phyloP scores from a whole-genome alignment of 1,140 invertebrate genomes.

The Papilio dardanus region DNA sequence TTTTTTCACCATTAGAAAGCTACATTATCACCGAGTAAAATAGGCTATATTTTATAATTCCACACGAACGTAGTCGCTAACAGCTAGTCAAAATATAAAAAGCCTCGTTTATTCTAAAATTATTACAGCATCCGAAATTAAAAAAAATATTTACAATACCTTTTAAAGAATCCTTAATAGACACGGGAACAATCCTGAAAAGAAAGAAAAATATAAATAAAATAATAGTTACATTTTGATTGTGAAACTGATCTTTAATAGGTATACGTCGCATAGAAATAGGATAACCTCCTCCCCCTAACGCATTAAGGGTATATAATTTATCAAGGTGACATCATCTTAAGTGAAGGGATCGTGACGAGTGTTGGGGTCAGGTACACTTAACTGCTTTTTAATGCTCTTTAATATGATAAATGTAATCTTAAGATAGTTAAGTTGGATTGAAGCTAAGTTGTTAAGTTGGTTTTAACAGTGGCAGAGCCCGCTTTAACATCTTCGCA shows the following conservation, averaged over 20 bases:
- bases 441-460: too few species aligned
- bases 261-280: slow-evolving; percentile 30
- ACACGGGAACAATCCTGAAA: background rate
- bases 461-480: too few species aligned
- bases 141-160: too few species aligned
- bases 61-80: too few species aligned
- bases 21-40: too few species aligned
- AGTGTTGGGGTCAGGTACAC: slow-evolving; percentile 58
- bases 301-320: slow-evolving; percentile 50
- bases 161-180: background rate
- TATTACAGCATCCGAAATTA: too few species aligned
- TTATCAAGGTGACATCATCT: slow-evolving; percentile 59
- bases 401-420: slow-evolving; percentile 16
- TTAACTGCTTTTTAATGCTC: slow-evolving; percentile 37
- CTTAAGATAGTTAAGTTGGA: background rate
- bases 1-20: too few species aligned
- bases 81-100: too few species aligned
- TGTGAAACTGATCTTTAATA: background rate
- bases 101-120: too few species aligned
- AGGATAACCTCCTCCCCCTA: slow-evolving; percentile 10
- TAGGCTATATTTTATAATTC: too few species aligned
- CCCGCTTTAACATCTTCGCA: too few species aligned
- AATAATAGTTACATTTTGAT: background rate
- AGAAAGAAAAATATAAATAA: background rate
- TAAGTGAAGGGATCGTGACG: slow-evolving; percentile 48